phyloP scores from a whole-genome alignment of 2,888 invertebrate genomes.

The Rhyacophila evoluta region DNA sequence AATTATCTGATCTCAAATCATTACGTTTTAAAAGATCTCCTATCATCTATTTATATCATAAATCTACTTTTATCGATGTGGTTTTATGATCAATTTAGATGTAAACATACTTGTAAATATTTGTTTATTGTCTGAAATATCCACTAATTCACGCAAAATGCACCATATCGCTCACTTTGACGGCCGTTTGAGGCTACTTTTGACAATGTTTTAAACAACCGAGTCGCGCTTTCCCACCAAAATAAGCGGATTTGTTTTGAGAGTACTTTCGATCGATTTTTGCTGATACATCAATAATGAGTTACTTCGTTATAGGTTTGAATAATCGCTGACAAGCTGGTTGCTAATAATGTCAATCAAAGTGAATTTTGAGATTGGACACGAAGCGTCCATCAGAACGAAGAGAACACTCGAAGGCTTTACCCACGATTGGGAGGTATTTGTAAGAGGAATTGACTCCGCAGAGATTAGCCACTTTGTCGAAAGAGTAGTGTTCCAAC shows the following conservation, averaged over 20 bases:
- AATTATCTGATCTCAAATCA: not conserved
- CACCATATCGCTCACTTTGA: not conserved
- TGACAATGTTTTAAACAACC: slow-evolving; percentile 26
- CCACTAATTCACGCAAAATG: not conserved
- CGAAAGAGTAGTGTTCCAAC: slow-evolving; percentile 90
- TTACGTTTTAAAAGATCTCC: not conserved
- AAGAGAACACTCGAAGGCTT: slow-evolving; percentile 90
- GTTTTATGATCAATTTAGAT: slow-evolving; percentile 37
- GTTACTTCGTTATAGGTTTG: not conserved
- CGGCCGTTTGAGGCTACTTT: not conserved
- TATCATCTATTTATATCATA: slow-evolving; percentile 23
- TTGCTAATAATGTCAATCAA: slow-evolving; percentile 73
- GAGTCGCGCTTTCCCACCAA: slow-evolving; percentile 14
- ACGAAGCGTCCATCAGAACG: slow-evolving; percentile 84
- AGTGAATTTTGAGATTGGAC: slow-evolving; percentile 93
- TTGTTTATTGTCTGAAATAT: slow-evolving; percentile 32
- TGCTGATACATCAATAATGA: slow-evolving; percentile 14
- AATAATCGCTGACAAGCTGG: not conserved
- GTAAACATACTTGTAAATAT: slow-evolving; percentile 45
- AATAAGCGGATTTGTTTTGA: slow-evolving; percentile 11
- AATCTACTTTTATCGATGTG: slow-evolving; percentile 35
- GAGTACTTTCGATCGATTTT: slow-evolving; percentile 25
- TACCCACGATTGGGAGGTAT: slow-evolving; percentile 98
- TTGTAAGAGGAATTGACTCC: slow-evolving; percentile 89
- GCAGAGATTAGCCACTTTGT: slow-evolving; percentile 91